Base-by-base conservation (phyloP, 2,797 vertebrate species). In the Salmo trutta region DNA sequence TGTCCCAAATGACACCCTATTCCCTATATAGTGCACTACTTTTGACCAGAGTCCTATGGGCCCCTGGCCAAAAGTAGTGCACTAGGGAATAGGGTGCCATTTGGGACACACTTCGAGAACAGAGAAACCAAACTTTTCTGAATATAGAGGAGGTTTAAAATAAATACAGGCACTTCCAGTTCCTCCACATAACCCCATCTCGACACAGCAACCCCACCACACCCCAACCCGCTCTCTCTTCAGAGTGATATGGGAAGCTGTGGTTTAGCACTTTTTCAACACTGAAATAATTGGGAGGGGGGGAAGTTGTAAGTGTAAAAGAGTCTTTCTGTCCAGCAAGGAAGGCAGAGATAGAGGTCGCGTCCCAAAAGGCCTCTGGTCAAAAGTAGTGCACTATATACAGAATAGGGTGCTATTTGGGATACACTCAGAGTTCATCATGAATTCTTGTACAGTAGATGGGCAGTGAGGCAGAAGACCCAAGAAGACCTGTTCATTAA, bases 91-190 rank as follows among this genome's bases (percentile, higher is more conserved):
- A 47, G 41, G 59, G 59, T 62, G 59, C 10, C n/a, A 64, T 24
- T 64, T 64, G 8, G 21, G 59, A 64, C 21, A 64, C 21, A 3
- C 8, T 4, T 24, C 21, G 14, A 3, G 21, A 64, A 70, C 0
- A 75, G 73, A 79, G 69, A 74, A 85, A 81, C 77, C 76, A 83
- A 78, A 82, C 75, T 85, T 91, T 71, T 82, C 82, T 75, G 82
- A 91, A 92, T 91, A 89, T 81, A 89, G 81, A 92, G 88, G 84
- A 89, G 76, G 62, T 86, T 85, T 86, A 82, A 86, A 86, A 64
- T 73, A 76, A 77, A 64, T 83, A 59, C 81, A 75, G 83, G 70
- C 72, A 75, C 31, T 29, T 68, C 73, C 64, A 56, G 51, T 77
- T 73, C 71, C 79, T 71, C 77, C 74, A 31, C 5, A 27, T 10